Base-by-base conservation (phyloP, 2,113 vertebrate genomes). In the Clarias gariepinus region DNA sequence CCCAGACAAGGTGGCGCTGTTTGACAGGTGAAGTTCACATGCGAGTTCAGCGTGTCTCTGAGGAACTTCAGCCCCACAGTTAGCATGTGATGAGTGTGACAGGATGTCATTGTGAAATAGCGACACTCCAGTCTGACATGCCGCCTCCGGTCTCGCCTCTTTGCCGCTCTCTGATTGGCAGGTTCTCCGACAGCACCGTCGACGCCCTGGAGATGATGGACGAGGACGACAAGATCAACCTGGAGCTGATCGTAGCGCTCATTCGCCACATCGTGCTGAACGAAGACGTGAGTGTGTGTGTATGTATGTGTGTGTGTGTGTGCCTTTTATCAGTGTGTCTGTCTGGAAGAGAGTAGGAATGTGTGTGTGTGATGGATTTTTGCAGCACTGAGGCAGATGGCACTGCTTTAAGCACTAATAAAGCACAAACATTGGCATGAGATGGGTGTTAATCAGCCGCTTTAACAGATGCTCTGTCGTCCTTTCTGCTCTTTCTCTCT, bases 231-330 rank as follows among this genome's bases (percentile, higher is more conserved):
- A 98, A 96, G 91, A 96, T 99, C 57, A 97, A 99, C 93, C 95
- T 99, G 87, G 95, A 98, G 69, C 96, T 99, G 68, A 95, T 99
- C 78, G 91, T 96, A 89, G 95, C 96, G 1, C 96, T 99, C 81
- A 99, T 99, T 91, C 96, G 94, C 88, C 92, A 99, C 87, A 98
- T 99, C n/a, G 96, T 97, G 89, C 89, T 97, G 85, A 94, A 95
- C 9, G 97, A 98, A 79, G 96, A 98, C 93, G 98, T 98, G 93
- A 92, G 90, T 92, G 61, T 77, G 25, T 66, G 63, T 66, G 63
- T n/a, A n/a, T n/a, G n/a, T n/a, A n/a, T 66, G 25, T 33, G 28
- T 69, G 66, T 69, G 68, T 36, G 30, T 69, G 30, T 36, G 66
- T 68, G 28, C 1, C n/a, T 13, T 5, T 28, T 3, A 66, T 9